phyloP scores from a whole-genome alignment of 2,888 invertebrate species.

The Lydus trimaculatus region DNA sequence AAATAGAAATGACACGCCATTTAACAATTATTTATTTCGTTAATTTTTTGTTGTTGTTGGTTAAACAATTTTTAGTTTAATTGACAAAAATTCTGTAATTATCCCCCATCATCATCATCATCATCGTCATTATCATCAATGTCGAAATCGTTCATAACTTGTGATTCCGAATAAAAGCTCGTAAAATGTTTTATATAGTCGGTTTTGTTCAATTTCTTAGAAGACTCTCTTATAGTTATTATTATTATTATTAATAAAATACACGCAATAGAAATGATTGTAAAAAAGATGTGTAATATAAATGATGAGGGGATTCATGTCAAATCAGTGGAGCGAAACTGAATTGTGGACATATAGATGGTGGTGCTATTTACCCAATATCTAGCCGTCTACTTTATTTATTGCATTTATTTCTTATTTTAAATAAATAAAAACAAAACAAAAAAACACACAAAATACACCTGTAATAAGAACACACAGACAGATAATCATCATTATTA shows the following conservation, averaged over 20 bases:
- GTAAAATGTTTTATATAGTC: background rate
- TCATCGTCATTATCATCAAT: background rate
- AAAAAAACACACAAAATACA: background rate
- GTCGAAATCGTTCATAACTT: background rate
- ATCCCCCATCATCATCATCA: conserved; percentile 1
- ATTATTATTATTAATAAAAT: no score
- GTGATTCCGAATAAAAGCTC: background rate
- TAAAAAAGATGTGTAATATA: background rate
- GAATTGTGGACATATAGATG: background rate
- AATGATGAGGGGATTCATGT: background rate
- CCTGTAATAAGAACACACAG: background rate
- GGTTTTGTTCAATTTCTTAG: conserved; percentile 2
- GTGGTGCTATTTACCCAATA: background rate
- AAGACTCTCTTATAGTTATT: background rate
- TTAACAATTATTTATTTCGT: background rate
- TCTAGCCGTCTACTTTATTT: background rate
- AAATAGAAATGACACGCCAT: background rate
- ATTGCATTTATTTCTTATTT: no score
- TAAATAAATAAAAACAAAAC: background rate
- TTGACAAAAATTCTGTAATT: background rate
- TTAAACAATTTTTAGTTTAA: background rate
- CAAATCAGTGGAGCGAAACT: conserved; percentile 2
- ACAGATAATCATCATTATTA: background rate
- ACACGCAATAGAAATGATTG: background rate
- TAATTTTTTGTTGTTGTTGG: background rate